Evolutionary conservation across 2,888 invertebrate species (phyloP), one percentile per base, ranked within the genome.

Genomic region (Pandemis corylana): DNA sequence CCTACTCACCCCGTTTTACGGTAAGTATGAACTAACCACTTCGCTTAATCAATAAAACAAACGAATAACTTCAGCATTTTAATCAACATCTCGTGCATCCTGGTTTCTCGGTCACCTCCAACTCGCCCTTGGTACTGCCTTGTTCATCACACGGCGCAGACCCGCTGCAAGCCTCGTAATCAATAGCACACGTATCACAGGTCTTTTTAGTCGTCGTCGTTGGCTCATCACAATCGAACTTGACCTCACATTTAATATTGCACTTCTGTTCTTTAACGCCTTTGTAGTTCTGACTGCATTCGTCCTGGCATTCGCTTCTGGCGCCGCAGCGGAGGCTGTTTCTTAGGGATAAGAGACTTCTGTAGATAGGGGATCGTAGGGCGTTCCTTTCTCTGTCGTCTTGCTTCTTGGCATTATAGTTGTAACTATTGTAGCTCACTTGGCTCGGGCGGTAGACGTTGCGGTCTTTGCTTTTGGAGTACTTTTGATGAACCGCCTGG

Each of bases 291-390:
- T 75, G 72, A 5, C 20, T 51, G 49, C 88, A 88, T 53, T 80
- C 74, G 7, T 86, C 81, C 56, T 81, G 68, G 36, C 88, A 88
- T 51, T 88, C 85, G 7, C 84, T 77, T 73, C 77, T 81, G 0
- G 87, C 87, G 0, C 82, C 79, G 42, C 87, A 89, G 66, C 79
- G 80, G 10, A 87, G 69, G 15, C 82, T 76, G 61, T 81, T 81
- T 2, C 80, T 80, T 9, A 83, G 82, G 10, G 86, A 77, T 0
- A 88, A 75, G 0, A 88, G 78, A 68, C 80, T 83, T 70, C 83
- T 85, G 5, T 87, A 80, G 2, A 87, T 82, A 5, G 85, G 84
- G 1, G 84, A 80, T 2, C 67, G 53, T 9, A 67, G 67, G 1
- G 36, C n/a, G 41, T 7, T 66, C n/a, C 7, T 66, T 7, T 44